Evolutionary conservation across 2,113 vertebrate genomes (phyloP).

Genomic region (Notarius quadriscutis): DNA sequence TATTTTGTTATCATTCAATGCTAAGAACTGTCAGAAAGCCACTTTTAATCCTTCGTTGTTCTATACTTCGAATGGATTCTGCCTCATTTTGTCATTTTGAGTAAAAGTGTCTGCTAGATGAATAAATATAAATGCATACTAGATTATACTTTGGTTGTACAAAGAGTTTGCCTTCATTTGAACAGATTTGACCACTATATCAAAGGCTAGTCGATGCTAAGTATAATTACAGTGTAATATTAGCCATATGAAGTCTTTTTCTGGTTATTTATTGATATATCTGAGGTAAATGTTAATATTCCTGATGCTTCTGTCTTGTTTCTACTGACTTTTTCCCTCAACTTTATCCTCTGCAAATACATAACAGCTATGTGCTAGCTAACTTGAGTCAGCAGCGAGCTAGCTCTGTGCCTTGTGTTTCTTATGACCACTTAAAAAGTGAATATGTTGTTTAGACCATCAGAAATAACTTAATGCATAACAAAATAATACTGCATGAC

Average conservation of each 20-base stretch:
- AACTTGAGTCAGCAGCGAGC: not conserved
- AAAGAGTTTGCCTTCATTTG: not conserved
- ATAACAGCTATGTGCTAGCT: not conserved
- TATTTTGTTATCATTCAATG: not conserved
- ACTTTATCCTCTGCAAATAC: not conserved
- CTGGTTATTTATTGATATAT: not conserved
- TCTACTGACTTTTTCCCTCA: not conserved
- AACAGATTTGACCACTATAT: not conserved
- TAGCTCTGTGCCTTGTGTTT: not conserved
- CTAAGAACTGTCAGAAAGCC: not conserved
- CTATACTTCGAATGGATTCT: not conserved
- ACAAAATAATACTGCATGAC: not conserved
- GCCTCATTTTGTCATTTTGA: not conserved
- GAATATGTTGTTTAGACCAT: not conserved
- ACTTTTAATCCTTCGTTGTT: not conserved
- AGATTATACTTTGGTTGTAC: not conserved
- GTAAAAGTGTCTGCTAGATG: not conserved
- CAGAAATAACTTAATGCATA: not conserved
- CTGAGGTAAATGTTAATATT: not conserved
- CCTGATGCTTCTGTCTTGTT: not conserved
- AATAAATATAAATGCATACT: not conserved
- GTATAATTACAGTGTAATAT: not conserved
- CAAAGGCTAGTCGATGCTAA: not conserved
- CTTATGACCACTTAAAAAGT: not conserved
- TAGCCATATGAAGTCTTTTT: not conserved